Evolutionary conservation across 2,797 vertebrate genomes (phyloP), one percentile per base, ranked within the genome.

Genomic region (Schizopygopsis malacanthus): DNA sequence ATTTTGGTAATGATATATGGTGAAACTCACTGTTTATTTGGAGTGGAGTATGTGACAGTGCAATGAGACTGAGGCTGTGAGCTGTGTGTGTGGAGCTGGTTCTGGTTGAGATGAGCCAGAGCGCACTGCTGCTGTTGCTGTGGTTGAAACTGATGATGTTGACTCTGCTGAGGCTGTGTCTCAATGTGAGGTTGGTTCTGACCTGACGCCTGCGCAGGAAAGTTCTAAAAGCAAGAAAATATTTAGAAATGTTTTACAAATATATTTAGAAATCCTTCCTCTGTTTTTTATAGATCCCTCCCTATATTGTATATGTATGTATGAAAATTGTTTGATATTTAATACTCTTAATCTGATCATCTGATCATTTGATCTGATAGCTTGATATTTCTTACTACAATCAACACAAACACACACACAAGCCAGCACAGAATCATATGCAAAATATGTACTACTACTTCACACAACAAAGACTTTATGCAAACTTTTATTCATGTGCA

Each of bases 101-200:
- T 79, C 28, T 81, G 82, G 85, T 86, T 87, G 45, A 88, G 91
- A 80, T 93, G 94, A 83, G 92, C 92, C 91, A 94, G 85, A 37
- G 91, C 92, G 43, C 97, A 96, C 93, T 96, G 97, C 47, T 95
- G 92, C 94, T 97, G 93, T 95, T 97, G 92, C n/a, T 96, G 97
- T 0, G 95, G 96, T 94, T 96, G 96, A 89, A 96, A 95, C 89
- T 96, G 95, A 80, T 96, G 96, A 95, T 95, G n/a, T 94, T 96
- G 92, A 82, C 90, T 90, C 95, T 96, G 0, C 94, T 96, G 91
- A 79, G 90, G 91, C 94, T 96, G 0, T 86, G 69, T 77, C 92
- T 95, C 96, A 92, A 96, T 95, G 89, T 95, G 90, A 83, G 78
- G 73, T 93, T 89, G 97, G 94, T 89, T 97, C 81, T 96, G 95